Evolutionary conservation across 2,888 invertebrate genomes (phyloP).

Genomic region (Drosophila kambysellisi): DNA sequence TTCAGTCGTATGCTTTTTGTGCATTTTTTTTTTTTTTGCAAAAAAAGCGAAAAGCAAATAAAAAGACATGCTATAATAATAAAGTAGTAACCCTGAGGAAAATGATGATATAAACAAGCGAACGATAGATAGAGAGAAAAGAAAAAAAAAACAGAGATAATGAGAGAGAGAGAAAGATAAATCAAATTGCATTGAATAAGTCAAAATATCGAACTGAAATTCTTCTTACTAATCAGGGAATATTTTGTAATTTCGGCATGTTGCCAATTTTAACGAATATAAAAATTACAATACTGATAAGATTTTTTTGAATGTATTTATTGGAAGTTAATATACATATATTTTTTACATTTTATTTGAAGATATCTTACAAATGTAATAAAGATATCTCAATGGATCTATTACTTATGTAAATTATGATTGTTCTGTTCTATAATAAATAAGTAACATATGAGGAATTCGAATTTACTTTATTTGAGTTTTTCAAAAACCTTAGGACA

Average conservation of each 20-base stretch:
- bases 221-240: neutral
- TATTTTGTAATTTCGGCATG: neutral
- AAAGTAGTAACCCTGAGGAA: conserved; percentile 38
- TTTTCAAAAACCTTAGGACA: neutral
- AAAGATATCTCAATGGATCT: neutral
- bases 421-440: neutral
- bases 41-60: conserved; percentile 1
- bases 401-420: neutral
- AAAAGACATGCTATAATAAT: conserved; percentile 40
- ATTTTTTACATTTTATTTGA: neutral
- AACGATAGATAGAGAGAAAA: neutral
- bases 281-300: neutral
- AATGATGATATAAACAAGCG: conserved; percentile 22
- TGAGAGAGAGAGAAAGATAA: neutral
- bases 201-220: neutral
- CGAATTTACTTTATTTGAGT: neutral
- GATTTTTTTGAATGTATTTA: too few relatives aligned
- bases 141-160: neutral
- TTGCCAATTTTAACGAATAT: neutral
- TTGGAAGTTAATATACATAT: neutral
- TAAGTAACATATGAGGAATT: neutral
- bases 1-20: conserved; percentile 25
- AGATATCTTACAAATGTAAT: neutral
- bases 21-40: conserved; percentile 14
- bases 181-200: neutral